Evolutionary conservation across 2,888 invertebrate species (phyloP).

Genomic region (Dasysyrphus tricinctus): DNA sequence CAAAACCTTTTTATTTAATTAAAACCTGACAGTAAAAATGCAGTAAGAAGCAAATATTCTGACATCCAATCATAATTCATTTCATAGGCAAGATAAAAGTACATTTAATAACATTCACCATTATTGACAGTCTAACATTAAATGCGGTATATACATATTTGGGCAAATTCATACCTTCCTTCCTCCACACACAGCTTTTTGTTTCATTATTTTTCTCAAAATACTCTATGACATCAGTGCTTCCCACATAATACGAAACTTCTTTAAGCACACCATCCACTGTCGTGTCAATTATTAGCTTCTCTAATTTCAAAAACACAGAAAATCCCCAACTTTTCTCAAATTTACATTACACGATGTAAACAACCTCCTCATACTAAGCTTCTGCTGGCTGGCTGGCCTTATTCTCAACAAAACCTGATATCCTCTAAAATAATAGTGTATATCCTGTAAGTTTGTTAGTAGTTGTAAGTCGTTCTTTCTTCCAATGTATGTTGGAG

Average conservation of each 20-base stretch:
- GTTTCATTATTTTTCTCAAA: background rate
- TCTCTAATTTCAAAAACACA: conserved; percentile 43
- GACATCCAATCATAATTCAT: no score
- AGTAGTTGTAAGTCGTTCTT: background rate
- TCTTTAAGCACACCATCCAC: background rate
- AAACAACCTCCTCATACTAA: conserved; percentile 26
- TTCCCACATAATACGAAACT: background rate
- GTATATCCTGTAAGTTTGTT: background rate
- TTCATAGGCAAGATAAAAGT: no score
- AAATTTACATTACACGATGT: conserved; percentile 51
- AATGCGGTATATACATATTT: no score
- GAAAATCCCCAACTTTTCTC: conserved; percentile 36
- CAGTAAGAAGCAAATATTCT: no score
- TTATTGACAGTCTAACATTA: no score
- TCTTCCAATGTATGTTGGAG: background rate
- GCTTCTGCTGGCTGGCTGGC: conserved; percentile 4
- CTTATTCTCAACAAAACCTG: conserved; percentile 26
- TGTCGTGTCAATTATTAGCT: conserved; percentile 39
- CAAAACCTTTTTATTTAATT: no score
- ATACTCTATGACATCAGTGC: background rate
- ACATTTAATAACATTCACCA: no score
- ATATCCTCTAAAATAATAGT: background rate
- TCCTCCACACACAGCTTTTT: background rate
- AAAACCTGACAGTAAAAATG: no score
- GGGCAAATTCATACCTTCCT: no score